Base-by-base conservation (phyloP, 2,797 vertebrate genomes). In the Danio aesculapii region DNA sequence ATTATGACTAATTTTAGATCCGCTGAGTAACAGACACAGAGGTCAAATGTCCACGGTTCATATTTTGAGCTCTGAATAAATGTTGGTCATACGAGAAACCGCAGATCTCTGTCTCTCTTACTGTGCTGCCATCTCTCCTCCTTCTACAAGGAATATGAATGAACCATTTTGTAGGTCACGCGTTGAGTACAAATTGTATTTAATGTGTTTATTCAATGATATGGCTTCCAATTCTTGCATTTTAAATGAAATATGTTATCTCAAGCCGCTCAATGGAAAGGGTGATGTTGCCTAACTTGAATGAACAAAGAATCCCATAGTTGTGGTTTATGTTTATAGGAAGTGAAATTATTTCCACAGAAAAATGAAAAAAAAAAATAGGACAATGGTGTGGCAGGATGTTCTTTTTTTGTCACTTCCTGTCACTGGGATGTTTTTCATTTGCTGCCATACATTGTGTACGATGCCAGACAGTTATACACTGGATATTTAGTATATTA, bases 1-100 rank as follows among this genome's bases (percentile, higher is more conserved):
- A 84, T 87, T 87, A 87, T 39, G 17, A 47, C 79, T 84, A 85
- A 85, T 83, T 85, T 87, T 85, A 83, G 83, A 83, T 70, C 19
- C 52, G 75, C 79, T 83, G 81, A 82, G 81, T 79, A 86, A 85
- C 78, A 83, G 75, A 44, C 81, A 59, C 17, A 79, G 83, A 64
- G 83, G 83, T 85, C 75, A 87, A 85, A 87, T 76, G 79, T 83
- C 81, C 75, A 81, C 43, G n/a, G 70, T 75, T 77, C 74, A 83
- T 63, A 83, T 87, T 87, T 83, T 79, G 74, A 80, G 79, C 66
- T 72, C 68, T 83, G 75, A 83, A 79, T 83, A 83, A 83, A 81
- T 73, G 70, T 79, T 76, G 81, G 81, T 81, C 78, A 85, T 76
- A 73, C 73, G 58, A 70, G 44, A 73, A 64, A 81, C 83, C 83